Percentiles rank a stretch among this genome's conserved stretches.
These are phyloP conservation scores for Pyrrhosoma nymphula DNA, from an alignment of 2,888 invertebrate species.

Conservation along the genomic window DNA sequence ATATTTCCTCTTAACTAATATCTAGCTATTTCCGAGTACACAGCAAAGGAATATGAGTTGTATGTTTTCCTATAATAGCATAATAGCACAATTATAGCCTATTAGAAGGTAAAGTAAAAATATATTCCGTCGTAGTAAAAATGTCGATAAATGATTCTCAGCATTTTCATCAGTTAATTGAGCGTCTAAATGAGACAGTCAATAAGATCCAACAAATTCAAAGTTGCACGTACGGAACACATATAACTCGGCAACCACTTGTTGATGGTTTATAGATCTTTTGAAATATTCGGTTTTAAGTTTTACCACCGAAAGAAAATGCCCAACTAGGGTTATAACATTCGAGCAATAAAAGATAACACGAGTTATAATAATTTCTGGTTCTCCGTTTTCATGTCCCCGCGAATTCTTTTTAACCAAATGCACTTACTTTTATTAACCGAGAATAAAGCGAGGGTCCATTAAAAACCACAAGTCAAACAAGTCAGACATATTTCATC, in stretches of 20 bases:
- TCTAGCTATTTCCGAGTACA: too few species aligned
- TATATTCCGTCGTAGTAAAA: too few species aligned
- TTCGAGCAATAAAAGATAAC: neutral
- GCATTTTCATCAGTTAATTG: too few species aligned
- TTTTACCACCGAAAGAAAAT: neutral
- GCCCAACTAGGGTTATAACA: neutral
- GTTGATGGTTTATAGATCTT: neutral
- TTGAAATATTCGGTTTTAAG: neutral
- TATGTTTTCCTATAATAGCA: too few species aligned
- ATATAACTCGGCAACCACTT: neutral
- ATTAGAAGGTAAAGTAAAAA: too few species aligned
- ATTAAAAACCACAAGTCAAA: slow-evolving; percentile 9
- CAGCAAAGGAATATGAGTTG: too few species aligned
- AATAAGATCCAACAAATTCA: neutral
- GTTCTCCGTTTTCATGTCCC: neutral
- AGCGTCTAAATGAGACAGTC: too few species aligned
- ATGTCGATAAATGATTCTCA: too few species aligned
- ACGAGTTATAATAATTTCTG: neutral
- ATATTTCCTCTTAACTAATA: too few species aligned
- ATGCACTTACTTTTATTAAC: slow-evolving; percentile 22
- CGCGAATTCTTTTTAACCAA: neutral
- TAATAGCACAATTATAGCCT: too few species aligned
- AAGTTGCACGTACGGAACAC: neutral
- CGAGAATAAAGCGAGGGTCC: slow-evolving; percentile 30
- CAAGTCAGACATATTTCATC: slow-evolving; percentile 25